Conservation (phyloP, 2,113 vertebrate species). For the Rhabdornis inornatus region DNA sequence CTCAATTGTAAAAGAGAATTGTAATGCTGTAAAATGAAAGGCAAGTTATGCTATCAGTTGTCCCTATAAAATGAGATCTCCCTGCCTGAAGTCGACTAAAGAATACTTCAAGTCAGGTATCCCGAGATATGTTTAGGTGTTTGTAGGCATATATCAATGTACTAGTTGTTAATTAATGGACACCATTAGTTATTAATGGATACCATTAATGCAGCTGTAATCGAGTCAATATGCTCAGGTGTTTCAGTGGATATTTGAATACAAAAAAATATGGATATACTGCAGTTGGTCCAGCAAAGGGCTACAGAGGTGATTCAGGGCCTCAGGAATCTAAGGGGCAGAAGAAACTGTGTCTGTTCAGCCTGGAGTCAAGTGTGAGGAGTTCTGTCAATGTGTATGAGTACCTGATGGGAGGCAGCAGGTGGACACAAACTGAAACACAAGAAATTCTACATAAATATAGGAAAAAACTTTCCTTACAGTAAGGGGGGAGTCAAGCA, state of each 20-base stretch:
- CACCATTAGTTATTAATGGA: neutral
- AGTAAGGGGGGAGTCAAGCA: neutral
- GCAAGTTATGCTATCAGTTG: neutral
- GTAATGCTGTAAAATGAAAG: neutral
- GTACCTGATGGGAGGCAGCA: neutral
- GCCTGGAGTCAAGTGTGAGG: neutral
- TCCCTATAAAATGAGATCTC: neutral
- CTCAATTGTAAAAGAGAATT: neutral
- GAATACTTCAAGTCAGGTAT: neutral
- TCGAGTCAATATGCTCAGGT: neutral
- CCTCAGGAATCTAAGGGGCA: neutral
- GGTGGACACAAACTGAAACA: neutral
- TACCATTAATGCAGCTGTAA: neutral
- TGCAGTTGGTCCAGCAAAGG: neutral
- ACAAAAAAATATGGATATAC: neutral
- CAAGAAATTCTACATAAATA: neutral
- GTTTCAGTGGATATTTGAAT: neutral
- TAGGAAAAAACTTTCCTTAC: neutral
- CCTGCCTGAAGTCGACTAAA: neutral
- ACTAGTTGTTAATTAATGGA: neutral
- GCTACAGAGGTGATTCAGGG: neutral
- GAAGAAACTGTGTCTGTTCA: neutral
- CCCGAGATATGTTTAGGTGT: neutral
- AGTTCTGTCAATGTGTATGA: neutral
- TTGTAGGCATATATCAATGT: too few species aligned